A percentile compares a stretch with the other conserved stretches of the same genome.
Conservation (phyloP, 1,140 invertebrate genomes). For the Diabrotica undecimpunctata region DNA sequence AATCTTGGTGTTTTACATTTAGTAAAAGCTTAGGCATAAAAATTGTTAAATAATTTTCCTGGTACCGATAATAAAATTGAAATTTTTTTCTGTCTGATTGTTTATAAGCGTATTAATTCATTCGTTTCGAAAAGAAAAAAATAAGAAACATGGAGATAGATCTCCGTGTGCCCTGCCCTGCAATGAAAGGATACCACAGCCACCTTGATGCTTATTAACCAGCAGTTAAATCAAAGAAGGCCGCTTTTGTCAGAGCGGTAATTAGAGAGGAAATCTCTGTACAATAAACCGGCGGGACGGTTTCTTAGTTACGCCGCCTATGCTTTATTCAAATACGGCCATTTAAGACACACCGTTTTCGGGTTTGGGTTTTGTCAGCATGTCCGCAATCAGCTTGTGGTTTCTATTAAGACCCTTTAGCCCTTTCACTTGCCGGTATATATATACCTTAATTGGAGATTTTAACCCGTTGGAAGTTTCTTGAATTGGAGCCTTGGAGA, state of each 20-base stretch:
- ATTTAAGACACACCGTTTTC: conserved; percentile 8
- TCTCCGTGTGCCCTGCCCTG: neutral
- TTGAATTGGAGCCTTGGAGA: neutral
- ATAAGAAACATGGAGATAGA: neutral
- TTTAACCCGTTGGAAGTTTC: conserved; percentile 1
- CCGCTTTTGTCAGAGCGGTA: conserved; percentile 13
- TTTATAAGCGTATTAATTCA: too few relatives aligned
- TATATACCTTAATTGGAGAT: conserved; percentile 7
- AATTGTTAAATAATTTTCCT: too few relatives aligned
- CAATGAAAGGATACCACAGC: conserved; percentile 7
- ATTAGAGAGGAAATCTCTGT: conserved; percentile 14
- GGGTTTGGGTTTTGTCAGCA: conserved; percentile 3
- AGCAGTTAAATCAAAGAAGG: conserved; percentile 12
- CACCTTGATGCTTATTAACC: neutral
- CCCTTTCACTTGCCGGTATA: conserved; percentile 8
- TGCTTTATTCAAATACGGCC: conserved; percentile 12
- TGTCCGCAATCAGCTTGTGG: conserved; percentile 14
- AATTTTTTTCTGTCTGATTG: too few relatives aligned
- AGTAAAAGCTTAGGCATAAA: too few relatives aligned
- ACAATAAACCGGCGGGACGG: conserved; percentile 10
- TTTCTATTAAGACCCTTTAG: conserved; percentile 13
- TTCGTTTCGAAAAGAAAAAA: too few relatives aligned
- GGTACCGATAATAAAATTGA: too few relatives aligned
- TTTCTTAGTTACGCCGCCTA: conserved; percentile 16
- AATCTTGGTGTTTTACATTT: too few relatives aligned